Percentiles rank a stretch among this genome's conserved stretches.
These are phyloP conservation scores for Eupeodes latifasciatus DNA, from an alignment of 2,888 invertebrate species.

Conservation along the genomic window DNA sequence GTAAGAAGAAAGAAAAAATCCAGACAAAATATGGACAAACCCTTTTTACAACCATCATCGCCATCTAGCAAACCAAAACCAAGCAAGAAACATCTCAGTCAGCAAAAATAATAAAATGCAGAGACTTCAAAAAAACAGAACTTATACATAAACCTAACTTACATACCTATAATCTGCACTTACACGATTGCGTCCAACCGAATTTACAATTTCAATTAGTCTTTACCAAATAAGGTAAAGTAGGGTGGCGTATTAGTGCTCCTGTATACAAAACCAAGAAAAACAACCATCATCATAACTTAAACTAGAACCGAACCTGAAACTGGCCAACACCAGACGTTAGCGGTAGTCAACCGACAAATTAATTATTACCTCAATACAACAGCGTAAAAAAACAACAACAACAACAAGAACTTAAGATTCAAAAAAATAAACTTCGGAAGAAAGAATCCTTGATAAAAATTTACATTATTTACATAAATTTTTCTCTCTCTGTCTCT, in stretches of 20 bases:
- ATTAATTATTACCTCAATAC: constrained; percentile 54
- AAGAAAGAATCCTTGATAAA: constrained; percentile 40
- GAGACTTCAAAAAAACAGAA: constrained; percentile 17
- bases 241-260: constrained; percentile 44
- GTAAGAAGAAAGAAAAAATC: neutral
- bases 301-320: neutral
- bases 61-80: too few species aligned
- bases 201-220: constrained; percentile 65
- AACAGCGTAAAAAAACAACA: neutral
- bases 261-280: neutral
- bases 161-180: constrained; percentile 5
- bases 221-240: constrained; percentile 39
- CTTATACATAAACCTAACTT: neutral
- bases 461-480: constrained; percentile 59
- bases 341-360: constrained; percentile 43
- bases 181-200: constrained; percentile 37
- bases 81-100: constrained; percentile 35
- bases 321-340: neutral
- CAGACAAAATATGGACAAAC: constrained; percentile 15
- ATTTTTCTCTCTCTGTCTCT: constrained; percentile 6
- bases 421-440: neutral
- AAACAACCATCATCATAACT: neutral
- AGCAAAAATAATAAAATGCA: constrained; percentile 20
- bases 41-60: neutral
- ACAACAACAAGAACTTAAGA: neutral